Evolutionary conservation across 1,140 invertebrate genomes (phyloP).

Genomic region (honey bee (Apis mellifera)): Amel_HAv3.1 CM009931.2:21920001-21920500

Average conservation of each 20-base stretch:
- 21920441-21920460: not conserved
- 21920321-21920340: not conserved
- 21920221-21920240: not conserved
- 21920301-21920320: not conserved
- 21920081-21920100: slow-evolving; percentile 57
- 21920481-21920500: slow-evolving; percentile 1
- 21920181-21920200: slow-evolving; percentile 52
- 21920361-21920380: no score
- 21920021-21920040: slow-evolving; percentile 55
- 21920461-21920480: not conserved
- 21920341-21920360: no score
- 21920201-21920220: not conserved
- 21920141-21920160: slow-evolving; percentile 56
- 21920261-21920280: slow-evolving; percentile 10
- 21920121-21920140: slow-evolving; percentile 21
- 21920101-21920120: slow-evolving; percentile 62
- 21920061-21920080: slow-evolving; percentile 65
- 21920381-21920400: not conserved
- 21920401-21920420: not conserved
- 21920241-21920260: not conserved
- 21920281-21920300: not conserved
- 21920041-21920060: slow-evolving; percentile 60
- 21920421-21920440: not conserved
- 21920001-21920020: slow-evolving; percentile 64
- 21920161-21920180: slow-evolving; percentile 33